Evolutionary conservation across 2,888 invertebrate species (phyloP).

Genomic region (Acleris holmiana): DNA sequence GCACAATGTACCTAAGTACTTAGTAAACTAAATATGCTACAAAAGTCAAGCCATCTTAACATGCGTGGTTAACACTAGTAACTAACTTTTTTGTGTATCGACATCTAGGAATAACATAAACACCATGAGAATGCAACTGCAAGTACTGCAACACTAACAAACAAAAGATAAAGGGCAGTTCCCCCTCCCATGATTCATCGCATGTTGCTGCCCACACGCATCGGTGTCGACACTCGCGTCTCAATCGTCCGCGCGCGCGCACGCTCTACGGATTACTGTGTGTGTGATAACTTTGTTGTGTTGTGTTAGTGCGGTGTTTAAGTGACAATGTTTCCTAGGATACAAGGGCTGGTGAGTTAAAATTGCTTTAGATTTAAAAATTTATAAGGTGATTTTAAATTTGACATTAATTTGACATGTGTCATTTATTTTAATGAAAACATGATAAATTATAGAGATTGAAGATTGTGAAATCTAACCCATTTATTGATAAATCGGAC

Average conservation of each 20-base stretch:
- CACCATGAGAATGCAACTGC: background rate
- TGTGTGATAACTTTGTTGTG: constrained; percentile 53
- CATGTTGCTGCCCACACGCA: constrained; percentile 17
- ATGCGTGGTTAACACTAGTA: no score
- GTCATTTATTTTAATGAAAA: background rate
- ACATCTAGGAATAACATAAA: background rate
- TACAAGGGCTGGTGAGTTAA: constrained; percentile 78
- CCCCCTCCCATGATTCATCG: constrained; percentile 23
- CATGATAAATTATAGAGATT: no score
- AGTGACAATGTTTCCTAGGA: constrained; percentile 75
- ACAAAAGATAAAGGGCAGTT: constrained; percentile 35
- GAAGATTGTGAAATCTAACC: background rate
- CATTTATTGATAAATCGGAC: constrained; percentile 13
- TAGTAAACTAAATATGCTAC: no score
- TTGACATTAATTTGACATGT: constrained; percentile 3
- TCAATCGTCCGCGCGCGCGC: constrained; percentile 49
- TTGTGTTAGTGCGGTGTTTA: constrained; percentile 46
- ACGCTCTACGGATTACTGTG: constrained; percentile 43
- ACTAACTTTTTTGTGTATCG: no score
- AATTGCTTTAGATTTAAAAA: background rate
- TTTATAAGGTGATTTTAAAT: background rate
- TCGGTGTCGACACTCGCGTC: constrained; percentile 53
- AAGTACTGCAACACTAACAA: constrained; percentile 4
- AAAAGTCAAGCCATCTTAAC: no score
- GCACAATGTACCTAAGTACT: no score